A percentile compares a stretch with the other conserved stretches of the same genome.
These are phyloP conservation scores for Myotis findleyi DNA, from an alignment of 2,797 vertebrate genomes.

Conservation along the genomic window DNA sequence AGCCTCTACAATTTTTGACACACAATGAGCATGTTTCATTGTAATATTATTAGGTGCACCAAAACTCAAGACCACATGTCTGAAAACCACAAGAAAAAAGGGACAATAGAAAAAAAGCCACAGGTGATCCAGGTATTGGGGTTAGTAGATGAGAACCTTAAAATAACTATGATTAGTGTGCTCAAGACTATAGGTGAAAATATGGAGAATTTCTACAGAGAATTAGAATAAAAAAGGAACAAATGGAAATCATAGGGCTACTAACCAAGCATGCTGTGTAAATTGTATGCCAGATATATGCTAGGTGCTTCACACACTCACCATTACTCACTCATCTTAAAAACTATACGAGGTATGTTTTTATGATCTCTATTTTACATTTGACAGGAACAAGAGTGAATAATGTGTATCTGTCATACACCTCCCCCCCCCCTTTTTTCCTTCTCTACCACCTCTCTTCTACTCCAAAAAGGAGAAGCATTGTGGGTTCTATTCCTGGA, in stretches of 20 bases:
- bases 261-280: neutral
- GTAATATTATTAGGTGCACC: neutral
- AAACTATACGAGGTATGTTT: neutral
- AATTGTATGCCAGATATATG: neutral
- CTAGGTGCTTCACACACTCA: neutral
- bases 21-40: neutral
- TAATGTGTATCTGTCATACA: neutral
- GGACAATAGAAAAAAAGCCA: slow-evolving; percentile 32
- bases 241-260: slow-evolving; percentile 6
- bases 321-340: slow-evolving; percentile 20
- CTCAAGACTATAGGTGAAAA: slow-evolving; percentile 22
- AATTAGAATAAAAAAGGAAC: slow-evolving; percentile 31
- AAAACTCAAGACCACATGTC: slow-evolving; percentile 11
- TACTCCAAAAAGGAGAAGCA: slow-evolving; percentile 13
- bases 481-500: neutral
- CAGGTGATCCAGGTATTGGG: neutral
- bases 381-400: neutral
- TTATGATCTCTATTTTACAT: slow-evolving; percentile 28
- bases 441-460: neutral
- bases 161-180: slow-evolving; percentile 22
- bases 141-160: slow-evolving; percentile 20
- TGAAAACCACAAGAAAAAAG: slow-evolving; percentile 57
- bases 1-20: slow-evolving; percentile 3
- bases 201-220: slow-evolving; percentile 29
- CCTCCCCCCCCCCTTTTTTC: neutral